Conservation (phyloP, 2,888 invertebrate species). For the Dorcus parallelipipedus region DNA sequence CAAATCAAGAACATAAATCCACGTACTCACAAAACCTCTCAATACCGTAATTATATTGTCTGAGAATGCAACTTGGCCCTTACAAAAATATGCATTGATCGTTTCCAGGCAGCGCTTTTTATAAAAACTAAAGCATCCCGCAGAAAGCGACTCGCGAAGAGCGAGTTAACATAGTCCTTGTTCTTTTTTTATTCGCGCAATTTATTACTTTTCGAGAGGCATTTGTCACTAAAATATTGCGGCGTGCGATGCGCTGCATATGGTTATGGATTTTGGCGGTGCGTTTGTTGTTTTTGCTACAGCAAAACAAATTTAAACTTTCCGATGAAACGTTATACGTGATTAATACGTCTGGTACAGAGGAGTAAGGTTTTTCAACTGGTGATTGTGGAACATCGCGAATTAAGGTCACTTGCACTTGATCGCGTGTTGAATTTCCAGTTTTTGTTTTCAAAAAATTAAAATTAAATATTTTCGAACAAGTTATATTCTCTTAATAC, state of each 20-base stretch:
- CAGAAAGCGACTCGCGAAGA: slow-evolving; percentile 6
- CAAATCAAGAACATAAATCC: slow-evolving; percentile 1
- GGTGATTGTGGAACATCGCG: too few relatives aligned
- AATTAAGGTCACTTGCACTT: too few relatives aligned
- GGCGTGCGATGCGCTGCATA: background rate
- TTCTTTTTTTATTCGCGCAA: slow-evolving; percentile 5
- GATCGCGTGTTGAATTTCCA: too few relatives aligned
- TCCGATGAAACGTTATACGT: too few relatives aligned
- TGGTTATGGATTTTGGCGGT: background rate
- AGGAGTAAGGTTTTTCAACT: too few relatives aligned
- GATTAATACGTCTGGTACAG: too few relatives aligned
- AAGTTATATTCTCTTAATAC: too few relatives aligned
- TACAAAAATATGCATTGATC: slow-evolving; percentile 22
- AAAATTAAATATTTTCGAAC: too few relatives aligned
- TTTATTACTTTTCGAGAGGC: slow-evolving; percentile 8
- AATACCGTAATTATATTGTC: slow-evolving; percentile 25
- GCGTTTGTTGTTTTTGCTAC: background rate
- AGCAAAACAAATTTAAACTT: too few relatives aligned
- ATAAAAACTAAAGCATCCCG: slow-evolving; percentile 6
- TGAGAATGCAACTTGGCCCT: slow-evolving; percentile 24
- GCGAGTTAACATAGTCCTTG: background rate
- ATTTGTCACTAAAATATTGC: slow-evolving; percentile 12
- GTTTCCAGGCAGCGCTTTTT: slow-evolving; percentile 9
- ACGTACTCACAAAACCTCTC: background rate
- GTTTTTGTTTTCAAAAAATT: too few relatives aligned